A percentile compares a stretch with the other conserved stretches of the same genome.
phyloP scores from a whole-genome alignment of 2,113 vertebrate genomes.

The Bufo bufo region DNA sequence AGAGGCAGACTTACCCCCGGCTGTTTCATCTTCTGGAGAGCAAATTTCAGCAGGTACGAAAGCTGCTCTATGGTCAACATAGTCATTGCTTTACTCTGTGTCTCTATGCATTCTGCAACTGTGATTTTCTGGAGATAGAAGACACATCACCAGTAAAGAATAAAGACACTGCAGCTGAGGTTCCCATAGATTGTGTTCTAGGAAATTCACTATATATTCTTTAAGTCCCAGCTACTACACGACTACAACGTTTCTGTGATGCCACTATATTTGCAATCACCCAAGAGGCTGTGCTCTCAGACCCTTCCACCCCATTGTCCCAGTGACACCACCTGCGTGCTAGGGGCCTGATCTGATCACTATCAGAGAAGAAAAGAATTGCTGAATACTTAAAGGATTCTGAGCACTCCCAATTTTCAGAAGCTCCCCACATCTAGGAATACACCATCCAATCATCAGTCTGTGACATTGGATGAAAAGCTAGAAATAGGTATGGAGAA shows the following conservation, averaged over 20 bases:
- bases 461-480: too few species aligned
- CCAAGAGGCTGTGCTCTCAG: too few species aligned
- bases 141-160: conserved; percentile 30
- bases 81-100: conserved; percentile 98
- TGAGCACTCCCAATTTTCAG: not conserved
- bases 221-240: too few species aligned
- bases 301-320: too few species aligned
- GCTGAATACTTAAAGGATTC: not conserved
- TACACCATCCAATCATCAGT: too few species aligned
- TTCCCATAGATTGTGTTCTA: too few species aligned
- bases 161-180: not conserved
- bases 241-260: not conserved
- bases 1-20: conserved; percentile 86
- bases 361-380: not conserved
- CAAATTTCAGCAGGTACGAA: conserved; percentile 97
- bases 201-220: not conserved
- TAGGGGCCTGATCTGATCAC: too few species aligned
- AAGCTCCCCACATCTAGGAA: too few species aligned
- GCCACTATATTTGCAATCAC: not conserved
- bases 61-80: conserved; percentile 97
- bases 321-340: too few species aligned
- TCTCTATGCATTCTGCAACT: conserved; percentile 98
- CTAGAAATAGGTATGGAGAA: too few species aligned
- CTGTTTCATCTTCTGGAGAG: conserved; percentile 99
- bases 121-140: conserved; percentile 92